Evolutionary conservation across 2,888 invertebrate genomes (phyloP), one percentile per base, ranked within the genome.

Genomic region (Caenorhabditis japonica): DNA sequence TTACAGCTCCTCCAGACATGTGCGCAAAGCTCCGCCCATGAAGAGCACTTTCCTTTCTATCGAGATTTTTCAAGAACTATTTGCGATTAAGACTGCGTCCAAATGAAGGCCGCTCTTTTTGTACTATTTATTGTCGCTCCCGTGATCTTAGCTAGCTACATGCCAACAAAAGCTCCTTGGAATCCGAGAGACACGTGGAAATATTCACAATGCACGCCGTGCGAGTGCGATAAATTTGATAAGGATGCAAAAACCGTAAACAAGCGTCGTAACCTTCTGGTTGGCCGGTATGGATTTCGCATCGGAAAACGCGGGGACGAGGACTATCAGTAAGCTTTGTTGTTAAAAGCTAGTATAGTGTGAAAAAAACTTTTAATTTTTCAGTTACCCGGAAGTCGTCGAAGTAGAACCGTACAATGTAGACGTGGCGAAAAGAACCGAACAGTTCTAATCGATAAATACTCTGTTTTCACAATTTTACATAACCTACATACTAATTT

Each of bases 261-360:
- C 19, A 64, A 64, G 25, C 39, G 64, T 3, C 55, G 64, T 17
- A 64, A 64, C 33, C 55, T 64, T 33, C 52, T 64, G 8, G 64
- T 64, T 4, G 64, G 64, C 30, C 64, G 64, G 12, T 64, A 64
- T 13, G 64, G 64, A 34, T 64, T 64, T 49, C 52, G 64, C 44
- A 55, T 64, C 19, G 64, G 64, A 47, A 64, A 64, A 13, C 47
- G 64, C 4, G 30, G 12, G 0, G 44, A 47, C 2, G 38, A 49
- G 1, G 46, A 53, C 1, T 33, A 47, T 27, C 36, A 27, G 62
- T 62, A 12, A 62, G 62, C 19, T 39, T 19, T 17, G 19, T 17
- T 34, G 19, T 17, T 34, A 19, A 38, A n/a, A 0, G 5, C 1
- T 13, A 1, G 23, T 21, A 43, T 19, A 39, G 39, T 15, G 39